Base-by-base conservation (phyloP, 2,797 vertebrate species). In the Microctenopoma stevenorrisi region DNA sequence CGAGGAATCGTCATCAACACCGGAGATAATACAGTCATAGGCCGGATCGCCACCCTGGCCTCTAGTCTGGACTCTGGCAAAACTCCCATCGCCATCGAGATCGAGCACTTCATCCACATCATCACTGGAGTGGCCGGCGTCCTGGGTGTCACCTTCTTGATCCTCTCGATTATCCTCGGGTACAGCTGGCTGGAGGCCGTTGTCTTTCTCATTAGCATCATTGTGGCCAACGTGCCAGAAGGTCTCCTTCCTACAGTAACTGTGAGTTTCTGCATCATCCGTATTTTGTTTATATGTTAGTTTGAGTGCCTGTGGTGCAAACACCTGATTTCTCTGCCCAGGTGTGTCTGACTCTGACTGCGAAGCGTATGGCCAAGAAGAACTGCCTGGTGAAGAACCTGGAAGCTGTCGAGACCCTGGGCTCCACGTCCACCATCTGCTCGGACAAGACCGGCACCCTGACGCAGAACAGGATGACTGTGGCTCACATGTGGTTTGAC, bases 201-300 rank as follows among this genome's bases (percentile, higher is more conserved):
- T 64, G 98, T 99, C 89, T 99, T 99, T 91, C 97, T 99, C 59
- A 99, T 99, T 0, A 97, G 98, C 16, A 99, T 99, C 91, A 99
- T 99, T 7, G 97, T 99, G 0, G 97, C 97, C 78, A 98, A 99
- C 0, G 97, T 99, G 64, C 97, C 97, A 0, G 97, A 99, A 68
- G 97, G 98, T 66, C 91, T 99, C 66, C 94, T 98, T 68, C 97
- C 97, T 44, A 99, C 97, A 0, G 97, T 99, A 85, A 99, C 97
- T 58, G 97, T 99, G 76, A 95, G 96, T 91, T 18, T 1, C 43
- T 3, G 6, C 37, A 9, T 22, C n/a, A 18, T 18, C 22, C 8
- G 22, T 3, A 47, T 47, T 47, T 47, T 11, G 5, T 22, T 22
- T 22, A 22, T 22, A 22, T 22, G 22, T 22, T 22, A 22, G 22